Base-by-base conservation (phyloP, 2,797 vertebrate species). In the Oryzias sinensis region DNA sequence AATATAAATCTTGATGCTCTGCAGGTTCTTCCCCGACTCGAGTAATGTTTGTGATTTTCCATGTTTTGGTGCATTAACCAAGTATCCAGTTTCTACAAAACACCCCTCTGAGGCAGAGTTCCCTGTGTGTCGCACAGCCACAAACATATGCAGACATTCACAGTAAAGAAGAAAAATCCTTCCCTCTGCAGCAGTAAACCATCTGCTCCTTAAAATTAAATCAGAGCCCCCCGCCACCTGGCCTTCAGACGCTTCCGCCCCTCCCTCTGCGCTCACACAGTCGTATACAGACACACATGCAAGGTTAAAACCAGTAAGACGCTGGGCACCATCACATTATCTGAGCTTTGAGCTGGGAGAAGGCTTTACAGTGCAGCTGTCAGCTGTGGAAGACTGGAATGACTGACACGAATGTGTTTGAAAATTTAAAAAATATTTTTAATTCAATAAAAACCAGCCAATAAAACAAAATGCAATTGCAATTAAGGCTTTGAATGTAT, bases 341-440 rank as follows among this genome's bases (percentile, higher is more conserved):
- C 93, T 93, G 89, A 89, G 88, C 80, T 82, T 87, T 86, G 86
- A 86, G 77, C 75, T 74, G 56, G 54, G 77, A 75, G 81, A 78
- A 82, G 79, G 88, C 81, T 88, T 93, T 88, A 81, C 89, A 90
- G 84, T 92, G 87, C 93, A 95, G 92, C 93, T 95, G 93, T 93
- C 91, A 92, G 92, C 83, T 91, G 92, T 9, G 33, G 33, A 13
- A 11, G 33, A 13, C 33, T 13, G 33, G 33, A 37, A 37, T 37
- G 33, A 37, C 9, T 37, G 33, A 37, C 29, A 7, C 2, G 8
- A 33, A 33, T 33, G 29, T 6, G 27, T 27, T 27, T 27, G 27
- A 27, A 27, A 27, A 27, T 27, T 6, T 6, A 1, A 1, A 22
- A 2, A 22, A 22, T 22, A 22, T 22, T 22, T 22, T 22, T 22